Base-by-base conservation (phyloP, 1,140 invertebrate genomes). In the Anoplolepis gracilipes region DNA sequence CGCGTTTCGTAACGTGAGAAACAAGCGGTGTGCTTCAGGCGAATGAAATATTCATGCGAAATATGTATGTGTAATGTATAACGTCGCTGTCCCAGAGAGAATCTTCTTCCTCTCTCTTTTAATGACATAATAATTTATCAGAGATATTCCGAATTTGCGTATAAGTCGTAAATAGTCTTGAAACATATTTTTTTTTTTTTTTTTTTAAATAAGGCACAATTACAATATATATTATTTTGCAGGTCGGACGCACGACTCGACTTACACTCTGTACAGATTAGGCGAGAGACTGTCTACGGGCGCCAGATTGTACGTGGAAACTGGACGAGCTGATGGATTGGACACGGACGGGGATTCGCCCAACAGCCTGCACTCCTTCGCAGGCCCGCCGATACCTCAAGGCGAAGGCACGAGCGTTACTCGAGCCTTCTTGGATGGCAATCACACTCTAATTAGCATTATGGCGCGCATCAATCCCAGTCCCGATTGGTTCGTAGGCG, bases 401-500 rank as follows among this genome's bases (percentile, higher is more conserved):
- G 98, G 98, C 1, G 96, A 97, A 61, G 98, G 98, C 1, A 95
- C 96, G 61, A 97, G 97, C 30, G 97, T 98, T 91, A 96, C 97
- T 0, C 96, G 97, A 90, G 97, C 98, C 92, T 98, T 98, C 92
- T 97, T 98, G n/a, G 98, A 99, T 93, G 97, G 98, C 78, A 98
- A 98, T 94, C 98, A 98, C 95, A 98, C 98, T 8, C 94, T 98
- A 96, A 97, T 98, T 70, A 98, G 98, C 42, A 95, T 98, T 91
- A 97, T 98, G 96, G 96, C 97, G 7, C 96, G 97, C 87, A 98
- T 99, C 94, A 96, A 98, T 85, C 99, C 99, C 19, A 99, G 98
- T 46, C 99, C 99, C 0, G 99, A 99, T 95, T 99, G 99, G 99
- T 99, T 99, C 94, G 97, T 99, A 59, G 99, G 99, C 62, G 96